Conservation (phyloP, 2,888 invertebrate species). For the Nomada ruficornis region DNA sequence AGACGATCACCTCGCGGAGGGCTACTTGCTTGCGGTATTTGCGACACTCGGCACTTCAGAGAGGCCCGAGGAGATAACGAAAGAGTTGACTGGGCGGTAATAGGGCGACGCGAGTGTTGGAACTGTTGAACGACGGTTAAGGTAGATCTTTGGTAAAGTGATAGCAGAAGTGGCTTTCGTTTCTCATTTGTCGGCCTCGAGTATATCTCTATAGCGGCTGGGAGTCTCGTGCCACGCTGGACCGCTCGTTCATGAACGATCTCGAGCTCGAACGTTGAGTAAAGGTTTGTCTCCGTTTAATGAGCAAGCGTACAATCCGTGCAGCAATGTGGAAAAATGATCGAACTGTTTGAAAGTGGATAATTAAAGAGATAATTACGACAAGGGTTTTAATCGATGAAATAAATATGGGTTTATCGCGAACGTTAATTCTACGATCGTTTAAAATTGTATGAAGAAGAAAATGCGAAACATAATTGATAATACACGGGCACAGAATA, state of each 20-base stretch:
- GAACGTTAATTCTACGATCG: too few relatives aligned
- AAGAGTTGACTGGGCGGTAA: slow-evolving; percentile 28
- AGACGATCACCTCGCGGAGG: slow-evolving; percentile 17
- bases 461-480: too few relatives aligned
- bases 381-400: too few relatives aligned
- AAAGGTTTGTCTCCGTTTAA: slow-evolving; percentile 68
- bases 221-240: slow-evolving; percentile 27
- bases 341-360: slow-evolving; percentile 27
- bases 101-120: slow-evolving; percentile 44
- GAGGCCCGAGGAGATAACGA: slow-evolving; percentile 28
- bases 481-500: too few relatives aligned
- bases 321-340: slow-evolving; percentile 26
- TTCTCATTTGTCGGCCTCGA: slow-evolving; percentile 54
- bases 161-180: slow-evolving; percentile 65
- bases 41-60: slow-evolving; percentile 34
- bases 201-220: slow-evolving; percentile 42
- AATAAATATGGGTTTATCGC: too few relatives aligned
- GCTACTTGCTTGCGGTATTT: slow-evolving; percentile 10
- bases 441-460: too few relatives aligned
- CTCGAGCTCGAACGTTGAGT: slow-evolving; percentile 61
- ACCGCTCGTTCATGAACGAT: slow-evolving; percentile 52
- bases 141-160: slow-evolving; percentile 56
- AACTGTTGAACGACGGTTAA: slow-evolving; percentile 55
- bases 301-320: slow-evolving; percentile 39
- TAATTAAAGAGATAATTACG: slow-evolving; percentile 33